A percentile compares a stretch with the other conserved stretches of the same genome.
Conservation (phyloP, 2,888 invertebrate genomes). For the Rutpela maculata region DNA sequence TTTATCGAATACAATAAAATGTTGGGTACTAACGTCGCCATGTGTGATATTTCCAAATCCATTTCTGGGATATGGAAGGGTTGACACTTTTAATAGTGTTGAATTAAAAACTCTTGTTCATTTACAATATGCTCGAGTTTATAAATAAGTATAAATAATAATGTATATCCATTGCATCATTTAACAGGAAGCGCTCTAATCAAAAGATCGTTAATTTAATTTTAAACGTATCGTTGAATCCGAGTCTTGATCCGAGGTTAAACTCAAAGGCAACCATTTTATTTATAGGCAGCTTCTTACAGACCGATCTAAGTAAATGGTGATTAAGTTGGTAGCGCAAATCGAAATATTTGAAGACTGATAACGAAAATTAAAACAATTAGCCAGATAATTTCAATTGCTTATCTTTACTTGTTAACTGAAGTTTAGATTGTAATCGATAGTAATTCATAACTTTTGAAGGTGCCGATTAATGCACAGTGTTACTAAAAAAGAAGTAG, state of each 20-base stretch:
- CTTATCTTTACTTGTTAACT: not conserved
- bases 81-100: too few species aligned
- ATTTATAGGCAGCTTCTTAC: not conserved
- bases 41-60: too few species aligned
- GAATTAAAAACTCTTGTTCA: too few species aligned
- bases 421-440: not conserved
- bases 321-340: not conserved
- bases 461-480: too few species aligned
- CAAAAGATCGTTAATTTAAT: not conserved
- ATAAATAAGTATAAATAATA: not conserved
- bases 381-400: not conserved
- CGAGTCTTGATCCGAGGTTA: not conserved
- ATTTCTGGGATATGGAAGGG: too few species aligned
- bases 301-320: not conserved
- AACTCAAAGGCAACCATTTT: not conserved
- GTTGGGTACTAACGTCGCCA: too few species aligned
- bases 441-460: not conserved
- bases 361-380: not conserved
- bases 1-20: too few species aligned
- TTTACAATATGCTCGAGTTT: not conserved
- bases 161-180: not conserved
- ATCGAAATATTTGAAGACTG: not conserved
- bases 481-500: too few species aligned
- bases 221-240: not conserved
- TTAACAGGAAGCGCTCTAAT: slow-evolving; percentile 4